Base-by-base conservation (phyloP, 2,888 invertebrate genomes). In the Gryllus longicercus region DNA sequence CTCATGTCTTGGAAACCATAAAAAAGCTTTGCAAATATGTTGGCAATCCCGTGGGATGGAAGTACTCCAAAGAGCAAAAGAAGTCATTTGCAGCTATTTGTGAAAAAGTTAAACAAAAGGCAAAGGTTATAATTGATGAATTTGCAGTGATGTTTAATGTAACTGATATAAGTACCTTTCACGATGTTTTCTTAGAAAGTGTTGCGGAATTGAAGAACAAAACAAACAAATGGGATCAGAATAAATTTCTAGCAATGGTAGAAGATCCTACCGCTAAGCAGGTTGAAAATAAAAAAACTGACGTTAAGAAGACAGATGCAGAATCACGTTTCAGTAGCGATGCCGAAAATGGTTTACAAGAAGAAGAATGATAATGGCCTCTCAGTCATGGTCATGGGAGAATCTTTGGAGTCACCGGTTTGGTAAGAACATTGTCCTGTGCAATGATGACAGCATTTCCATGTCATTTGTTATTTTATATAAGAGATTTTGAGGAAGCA, bases 1-100 rank as follows among this genome's bases (percentile, higher is more conserved):
- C 95, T 0, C 91, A 92, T 77, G 91, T 94, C 83, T 90, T 96
- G 77, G 93, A 94, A 84, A 95, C 95, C 0, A 90, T 95, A 79
- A 93, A 93, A 84, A 91, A 94, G 81, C 14, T 63, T 63, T 18
- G n/a, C 16, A 63, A 11, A 63, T 63, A 63, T 63, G n/a, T n/a
- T 63, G 63, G 63, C 63, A 63, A 63, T 63, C 14, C 38, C 5
- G 38, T 63, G 14, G n/a, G 16, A 63, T 63, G 16, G 14, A 14
- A 63, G 63, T n/a, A 18, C 12, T 63, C 63, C n/a, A 63, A 63
- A n/a, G n/a, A 63, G n/a, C 16, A 63, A n/a, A n/a, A 63, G n/a
- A 63, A 18, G 14, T 14, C 14, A 63, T 63, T 18, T 8, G n/a
- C 14, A 18, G 63, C 3, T 10, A n/a, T n/a, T 5, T 63, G 63